A percentile compares a stretch with the other conserved stretches of the same genome.
Conservation (phyloP, 2,113 vertebrate species). For the Albula goreensis region DNA sequence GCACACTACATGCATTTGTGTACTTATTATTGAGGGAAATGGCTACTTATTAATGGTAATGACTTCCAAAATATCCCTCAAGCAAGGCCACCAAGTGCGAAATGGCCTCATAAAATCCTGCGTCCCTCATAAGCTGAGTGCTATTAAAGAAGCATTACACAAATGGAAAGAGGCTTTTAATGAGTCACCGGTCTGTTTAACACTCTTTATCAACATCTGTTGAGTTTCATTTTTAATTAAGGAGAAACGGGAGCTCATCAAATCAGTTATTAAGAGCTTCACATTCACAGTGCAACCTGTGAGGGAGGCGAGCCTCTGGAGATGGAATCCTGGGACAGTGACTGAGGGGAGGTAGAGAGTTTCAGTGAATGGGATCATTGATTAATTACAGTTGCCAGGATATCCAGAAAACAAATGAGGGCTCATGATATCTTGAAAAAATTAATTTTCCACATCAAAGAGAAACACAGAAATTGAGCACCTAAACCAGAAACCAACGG, state of each 20-base stretch:
- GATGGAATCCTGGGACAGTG: neutral
- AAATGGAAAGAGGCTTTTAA: neutral
- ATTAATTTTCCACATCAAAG: neutral
- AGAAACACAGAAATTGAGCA: neutral
- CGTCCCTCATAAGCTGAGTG: neutral
- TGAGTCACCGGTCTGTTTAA: neutral
- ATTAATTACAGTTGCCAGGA: neutral
- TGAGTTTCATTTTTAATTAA: constrained; percentile 9
- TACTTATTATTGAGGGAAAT: too few species aligned
- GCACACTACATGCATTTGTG: too few species aligned
- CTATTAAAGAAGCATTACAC: constrained; percentile 5
- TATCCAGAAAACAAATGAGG: neutral
- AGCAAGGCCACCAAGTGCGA: neutral
- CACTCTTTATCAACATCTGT: neutral
- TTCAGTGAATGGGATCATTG: neutral
- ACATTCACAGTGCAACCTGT: neutral
- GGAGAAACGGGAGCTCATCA: neutral
- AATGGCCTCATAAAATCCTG: neutral
- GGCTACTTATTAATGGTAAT: too few species aligned
- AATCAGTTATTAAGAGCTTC: neutral
- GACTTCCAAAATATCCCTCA: neutral
- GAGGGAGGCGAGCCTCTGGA: neutral
- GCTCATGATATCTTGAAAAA: neutral
- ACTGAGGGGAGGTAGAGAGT: neutral
- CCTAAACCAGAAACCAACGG: neutral